These are phyloP conservation scores for Lasiommata megera DNA, from an alignment of 2,888 invertebrate genomes.

Conservation along the genomic window DNA sequence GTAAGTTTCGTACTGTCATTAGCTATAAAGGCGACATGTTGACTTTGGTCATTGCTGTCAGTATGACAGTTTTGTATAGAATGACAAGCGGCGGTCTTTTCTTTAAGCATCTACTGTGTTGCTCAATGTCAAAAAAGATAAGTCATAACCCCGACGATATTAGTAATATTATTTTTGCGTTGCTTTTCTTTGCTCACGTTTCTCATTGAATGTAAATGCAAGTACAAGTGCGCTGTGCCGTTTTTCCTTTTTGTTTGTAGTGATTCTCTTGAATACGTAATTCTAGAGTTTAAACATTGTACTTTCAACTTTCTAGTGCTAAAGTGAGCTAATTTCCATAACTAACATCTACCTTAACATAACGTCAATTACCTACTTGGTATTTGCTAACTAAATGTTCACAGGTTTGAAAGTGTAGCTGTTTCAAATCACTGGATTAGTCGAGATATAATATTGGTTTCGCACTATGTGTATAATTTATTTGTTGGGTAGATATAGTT, in stretches of 20 bases:
- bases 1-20: too few relatives aligned
- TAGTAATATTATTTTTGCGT: conserved; percentile 28
- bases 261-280: conserved; percentile 29
- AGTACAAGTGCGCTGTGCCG: conserved; percentile 27
- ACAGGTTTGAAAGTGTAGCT: conserved; percentile 22
- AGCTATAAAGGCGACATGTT: too few relatives aligned
- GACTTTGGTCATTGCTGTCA: too few relatives aligned
- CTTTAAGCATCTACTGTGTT: too few relatives aligned
- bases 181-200: conserved; percentile 15
- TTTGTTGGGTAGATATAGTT: conserved; percentile 5
- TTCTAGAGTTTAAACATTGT: conserved; percentile 23
- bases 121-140: not conserved
- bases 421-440: conserved; percentile 20
- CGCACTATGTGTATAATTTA: conserved; percentile 14
- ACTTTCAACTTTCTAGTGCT: conserved; percentile 30
- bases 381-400: conserved; percentile 26
- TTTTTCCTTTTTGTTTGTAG: conserved; percentile 33
- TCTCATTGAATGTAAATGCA: conserved; percentile 28
- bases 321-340: conserved; percentile 25
- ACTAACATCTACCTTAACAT: conserved; percentile 22
- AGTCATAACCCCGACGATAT: not conserved
- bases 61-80: too few relatives aligned
- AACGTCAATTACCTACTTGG: conserved; percentile 18
- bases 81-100: too few relatives aligned
- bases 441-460: conserved; percentile 23